These are phyloP conservation scores for Lasioglossum albipes DNA, from an alignment of 1,140 invertebrate genomes.

Conservation along the genomic window DNA sequence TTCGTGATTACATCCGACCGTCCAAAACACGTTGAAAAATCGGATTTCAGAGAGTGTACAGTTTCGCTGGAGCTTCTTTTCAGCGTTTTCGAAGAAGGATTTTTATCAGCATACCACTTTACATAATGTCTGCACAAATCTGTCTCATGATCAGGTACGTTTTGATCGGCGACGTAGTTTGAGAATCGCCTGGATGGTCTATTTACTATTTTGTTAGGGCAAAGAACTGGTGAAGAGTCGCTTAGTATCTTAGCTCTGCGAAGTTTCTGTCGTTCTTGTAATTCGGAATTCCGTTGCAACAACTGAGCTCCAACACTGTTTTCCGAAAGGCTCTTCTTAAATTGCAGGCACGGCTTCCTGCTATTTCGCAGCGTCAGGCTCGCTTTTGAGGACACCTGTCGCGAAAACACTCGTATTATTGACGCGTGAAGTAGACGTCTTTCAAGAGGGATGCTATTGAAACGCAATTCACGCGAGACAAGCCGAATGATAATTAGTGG, in stretches of 20 bases:
- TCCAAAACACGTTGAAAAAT: no score
- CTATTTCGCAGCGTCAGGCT: background rate
- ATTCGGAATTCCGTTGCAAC: background rate
- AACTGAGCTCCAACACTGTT: background rate
- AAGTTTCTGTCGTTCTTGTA: background rate
- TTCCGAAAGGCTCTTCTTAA: background rate
- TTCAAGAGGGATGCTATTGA: background rate
- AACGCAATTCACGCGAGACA: background rate
- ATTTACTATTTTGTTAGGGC: no score
- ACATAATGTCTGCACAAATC: no score
- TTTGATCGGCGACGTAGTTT: no score
- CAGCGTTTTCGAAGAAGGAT: no score
- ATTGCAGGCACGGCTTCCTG: background rate
- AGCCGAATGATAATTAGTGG: background rate
- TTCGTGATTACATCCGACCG: no score
- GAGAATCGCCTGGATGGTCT: no score
- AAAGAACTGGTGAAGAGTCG: no score
- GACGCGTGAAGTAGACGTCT: background rate
- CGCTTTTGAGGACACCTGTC: conserved; percentile 25
- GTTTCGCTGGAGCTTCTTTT: no score
- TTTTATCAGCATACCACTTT: no score
- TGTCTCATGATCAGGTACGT: no score
- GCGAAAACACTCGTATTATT: background rate
- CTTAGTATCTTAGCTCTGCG: background rate
- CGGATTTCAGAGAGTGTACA: no score